Evolutionary conservation across 2,888 invertebrate species (phyloP).

Genomic region (Dascillus cervinus): DNA sequence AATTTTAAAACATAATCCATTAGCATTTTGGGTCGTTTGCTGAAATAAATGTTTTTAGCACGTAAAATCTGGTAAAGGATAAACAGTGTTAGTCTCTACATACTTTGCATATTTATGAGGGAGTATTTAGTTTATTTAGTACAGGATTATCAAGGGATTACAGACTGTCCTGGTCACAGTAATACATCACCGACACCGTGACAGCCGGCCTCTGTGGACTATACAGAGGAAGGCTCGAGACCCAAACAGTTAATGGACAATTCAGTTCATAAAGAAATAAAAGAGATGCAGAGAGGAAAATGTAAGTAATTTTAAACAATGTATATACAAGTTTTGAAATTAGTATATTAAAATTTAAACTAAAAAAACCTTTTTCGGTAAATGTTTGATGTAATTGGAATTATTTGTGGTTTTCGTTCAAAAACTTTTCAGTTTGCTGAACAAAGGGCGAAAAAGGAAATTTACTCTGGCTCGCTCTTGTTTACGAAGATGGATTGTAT

Average conservation of each 20-base stretch:
- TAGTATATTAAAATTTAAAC: too few species aligned
- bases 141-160: conserved; percentile 33
- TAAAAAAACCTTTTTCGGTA: too few species aligned
- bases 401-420: too few species aligned
- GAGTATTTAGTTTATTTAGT: conserved; percentile 26
- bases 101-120: conserved; percentile 21
- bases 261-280: conserved; percentile 11
- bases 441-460: too few species aligned
- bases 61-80: background rate
- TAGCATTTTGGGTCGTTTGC: background rate
- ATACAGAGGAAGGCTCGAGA: conserved; percentile 13
- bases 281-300: too few species aligned
- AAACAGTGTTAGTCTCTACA: conserved; percentile 6
- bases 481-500: too few species aligned
- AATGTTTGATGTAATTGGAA: too few species aligned
- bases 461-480: too few species aligned
- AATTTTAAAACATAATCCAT: background rate
- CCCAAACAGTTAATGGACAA: conserved; percentile 28
- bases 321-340: too few species aligned
- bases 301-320: too few species aligned
- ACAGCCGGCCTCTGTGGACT: conserved; percentile 22
- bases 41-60: background rate
- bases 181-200: conserved; percentile 34
- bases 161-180: conserved; percentile 30
- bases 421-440: too few species aligned